Evolutionary conservation across 1,140 invertebrate species (phyloP).

Genomic region (Polypedilum vanderplanki): DNA sequence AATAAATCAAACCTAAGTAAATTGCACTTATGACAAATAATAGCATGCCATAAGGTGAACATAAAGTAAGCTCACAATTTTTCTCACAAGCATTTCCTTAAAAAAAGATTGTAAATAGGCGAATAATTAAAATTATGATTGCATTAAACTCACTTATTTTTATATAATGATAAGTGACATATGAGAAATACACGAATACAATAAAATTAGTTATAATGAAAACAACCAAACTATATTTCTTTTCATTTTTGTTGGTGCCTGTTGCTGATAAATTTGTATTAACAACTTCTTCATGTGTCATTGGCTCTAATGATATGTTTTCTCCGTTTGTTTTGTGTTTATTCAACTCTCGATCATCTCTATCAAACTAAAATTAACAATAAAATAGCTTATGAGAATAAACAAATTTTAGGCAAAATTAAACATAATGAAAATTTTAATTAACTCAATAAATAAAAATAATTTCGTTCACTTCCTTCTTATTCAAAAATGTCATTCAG

Average conservation of each 20-base stretch:
- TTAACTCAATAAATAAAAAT: too few relatives aligned
- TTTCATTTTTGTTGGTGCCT: neutral
- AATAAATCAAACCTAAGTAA: conserved; percentile 60
- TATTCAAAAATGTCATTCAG: too few relatives aligned
- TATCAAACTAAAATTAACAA: too few relatives aligned
- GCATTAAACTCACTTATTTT: conserved; percentile 34
- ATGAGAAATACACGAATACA: conserved; percentile 36
- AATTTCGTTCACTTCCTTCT: too few relatives aligned
- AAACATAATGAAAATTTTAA: too few relatives aligned
- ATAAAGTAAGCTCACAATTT: conserved; percentile 46
- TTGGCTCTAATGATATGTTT: neutral
- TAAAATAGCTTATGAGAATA: too few relatives aligned
- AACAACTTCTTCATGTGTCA: neutral
- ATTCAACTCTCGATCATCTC: neutral
- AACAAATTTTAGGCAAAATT: too few relatives aligned
- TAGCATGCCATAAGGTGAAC: conserved; percentile 66
- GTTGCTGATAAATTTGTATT: neutral
- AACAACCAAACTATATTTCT: neutral
- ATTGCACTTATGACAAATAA: conserved; percentile 56
- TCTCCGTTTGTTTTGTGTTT: neutral
- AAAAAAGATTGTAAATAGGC: neutral
- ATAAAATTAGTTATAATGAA: conserved; percentile 33
- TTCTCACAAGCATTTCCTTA: conserved; percentile 26
- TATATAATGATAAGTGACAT: conserved; percentile 40
- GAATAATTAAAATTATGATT: neutral